Conservation (phyloP, 2,113 vertebrate genomes). For the Xenus cinereus region DNA sequence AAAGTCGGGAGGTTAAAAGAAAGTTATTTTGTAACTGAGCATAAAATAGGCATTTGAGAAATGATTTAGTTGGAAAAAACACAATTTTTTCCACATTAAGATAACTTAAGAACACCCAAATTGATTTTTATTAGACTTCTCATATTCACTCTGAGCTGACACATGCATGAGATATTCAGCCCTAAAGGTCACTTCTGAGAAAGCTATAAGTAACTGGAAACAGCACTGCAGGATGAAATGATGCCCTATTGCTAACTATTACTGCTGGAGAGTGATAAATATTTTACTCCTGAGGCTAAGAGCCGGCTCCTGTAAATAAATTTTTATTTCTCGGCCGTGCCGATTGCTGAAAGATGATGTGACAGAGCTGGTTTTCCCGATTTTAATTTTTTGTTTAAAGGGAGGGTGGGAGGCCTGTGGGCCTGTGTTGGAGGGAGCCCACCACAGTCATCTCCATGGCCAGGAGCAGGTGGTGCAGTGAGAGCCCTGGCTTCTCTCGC, state of each 20-base stretch:
- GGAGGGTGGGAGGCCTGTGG: rapidly evolving
- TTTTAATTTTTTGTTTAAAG: neutral
- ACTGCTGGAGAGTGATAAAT: neutral
- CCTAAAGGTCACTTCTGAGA: conserved; percentile 56
- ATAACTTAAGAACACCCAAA: conserved; percentile 49
- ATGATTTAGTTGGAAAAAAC: neutral
- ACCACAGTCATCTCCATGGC: rapidly evolving
- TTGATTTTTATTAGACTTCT: conserved; percentile 58
- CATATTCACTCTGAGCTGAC: conserved; percentile 47
- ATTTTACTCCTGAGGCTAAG: conserved; percentile 28
- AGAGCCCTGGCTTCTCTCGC: rapidly evolving
- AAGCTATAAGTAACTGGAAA: conserved; percentile 49
- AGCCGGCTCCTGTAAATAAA: neutral
- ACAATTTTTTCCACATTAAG: conserved; percentile 51
- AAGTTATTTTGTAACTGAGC: conserved; percentile 22
- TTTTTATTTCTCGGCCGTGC: neutral
- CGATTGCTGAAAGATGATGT: neutral
- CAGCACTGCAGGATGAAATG: conserved; percentile 25
- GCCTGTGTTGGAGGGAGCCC: rapidly evolving
- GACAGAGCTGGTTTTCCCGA: neutral
- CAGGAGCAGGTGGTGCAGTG: too few relatives aligned
- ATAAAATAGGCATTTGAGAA: conserved; percentile 55
- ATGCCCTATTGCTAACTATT: neutral
- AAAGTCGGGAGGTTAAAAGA: conserved; percentile 19
- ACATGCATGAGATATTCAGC: conserved; percentile 45